Evolutionary conservation across 2,797 vertebrate genomes (phyloP).

Genomic region (Lagorchestes hirsutus): DNA sequence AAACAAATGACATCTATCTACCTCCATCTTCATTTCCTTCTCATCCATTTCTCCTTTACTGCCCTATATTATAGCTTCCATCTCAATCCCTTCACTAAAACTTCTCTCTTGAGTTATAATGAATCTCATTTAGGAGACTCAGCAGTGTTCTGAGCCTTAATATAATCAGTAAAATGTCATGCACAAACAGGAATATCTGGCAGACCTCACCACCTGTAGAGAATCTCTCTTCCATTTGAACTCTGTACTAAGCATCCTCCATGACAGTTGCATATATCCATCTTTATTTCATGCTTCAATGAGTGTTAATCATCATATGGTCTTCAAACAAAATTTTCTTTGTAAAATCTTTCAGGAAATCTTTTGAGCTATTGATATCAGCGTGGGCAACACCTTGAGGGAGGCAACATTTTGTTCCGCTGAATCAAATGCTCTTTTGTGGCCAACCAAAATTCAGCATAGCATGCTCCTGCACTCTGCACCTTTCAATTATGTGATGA

Average conservation of each 20-base stretch:
- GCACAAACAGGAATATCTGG: background rate
- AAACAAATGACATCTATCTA: background rate
- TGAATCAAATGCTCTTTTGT: background rate
- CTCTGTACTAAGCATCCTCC: background rate
- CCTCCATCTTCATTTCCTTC: background rate
- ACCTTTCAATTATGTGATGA: background rate
- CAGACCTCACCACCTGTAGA: background rate
- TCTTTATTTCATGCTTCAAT: background rate
- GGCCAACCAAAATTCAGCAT: background rate
- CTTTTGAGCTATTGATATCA: background rate
- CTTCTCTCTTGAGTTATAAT: conserved; percentile 5
- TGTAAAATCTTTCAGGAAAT: background rate
- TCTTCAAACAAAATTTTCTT: background rate
- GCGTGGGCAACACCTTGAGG: background rate
- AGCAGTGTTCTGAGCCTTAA: background rate
- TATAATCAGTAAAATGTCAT: background rate
- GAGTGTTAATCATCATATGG: background rate
- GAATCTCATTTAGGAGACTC: background rate
- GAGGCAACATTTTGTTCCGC: background rate
- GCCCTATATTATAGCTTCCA: background rate
- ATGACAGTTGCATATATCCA: background rate
- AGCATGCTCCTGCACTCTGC: background rate
- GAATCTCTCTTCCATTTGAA: background rate
- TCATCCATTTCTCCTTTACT: background rate
- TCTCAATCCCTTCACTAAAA: background rate